Base-by-base conservation (phyloP, 2,113 vertebrate genomes). In the Rhodinocichla rosea region DNA sequence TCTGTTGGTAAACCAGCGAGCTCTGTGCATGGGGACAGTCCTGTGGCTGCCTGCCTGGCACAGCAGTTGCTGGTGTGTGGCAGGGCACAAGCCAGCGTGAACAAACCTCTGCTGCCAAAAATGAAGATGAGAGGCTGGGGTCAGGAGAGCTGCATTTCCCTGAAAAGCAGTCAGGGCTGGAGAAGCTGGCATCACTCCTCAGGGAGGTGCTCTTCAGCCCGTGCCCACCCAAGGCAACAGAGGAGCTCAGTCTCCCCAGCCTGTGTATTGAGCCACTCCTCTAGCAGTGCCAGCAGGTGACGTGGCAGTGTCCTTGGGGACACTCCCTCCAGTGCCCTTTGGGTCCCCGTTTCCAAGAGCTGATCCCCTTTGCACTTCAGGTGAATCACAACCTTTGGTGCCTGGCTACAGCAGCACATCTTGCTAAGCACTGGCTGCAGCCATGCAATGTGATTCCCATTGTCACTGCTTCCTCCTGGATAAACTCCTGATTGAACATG, bases 1-100 rank as follows among this genome's bases (percentile, higher is more conserved):
- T 28, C 55, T 82, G 26, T 2, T 3, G 59, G 55, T 7, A 52
- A 44, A 30, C 2, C 1, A 2, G 50, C 0, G 1, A 70, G 65
- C 39, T 39, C 60, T 22, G 32, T 9, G 69, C 16, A 19, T 11
- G 16, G 40, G 53, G 27, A 37, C 55, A 23, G 45, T 9, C 44
- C 65, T 37, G 28, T 15, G 69, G 6, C 73, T 6, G 17, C 64
- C 55, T 32, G n/a, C 53, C 47, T 9, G 2, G 44, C 32, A 64
- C 12, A 42, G 70, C 2, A 3, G 49, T 0, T 35, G 18, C 0
- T 37, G 62, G 15, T 6, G 19, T 1, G 6, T 24, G 49, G 49
- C 78, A 83, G 26, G 55, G 42, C 56, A 69, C 67, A 27, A 30
- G 50, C 40, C 84, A 74, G 30, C 22, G 9, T 1, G 10, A 86